Evolutionary conservation across 2,797 vertebrate genomes (phyloP), one percentile per base, ranked within the genome.

Genomic region (Diplodus puntazzo): DNA sequence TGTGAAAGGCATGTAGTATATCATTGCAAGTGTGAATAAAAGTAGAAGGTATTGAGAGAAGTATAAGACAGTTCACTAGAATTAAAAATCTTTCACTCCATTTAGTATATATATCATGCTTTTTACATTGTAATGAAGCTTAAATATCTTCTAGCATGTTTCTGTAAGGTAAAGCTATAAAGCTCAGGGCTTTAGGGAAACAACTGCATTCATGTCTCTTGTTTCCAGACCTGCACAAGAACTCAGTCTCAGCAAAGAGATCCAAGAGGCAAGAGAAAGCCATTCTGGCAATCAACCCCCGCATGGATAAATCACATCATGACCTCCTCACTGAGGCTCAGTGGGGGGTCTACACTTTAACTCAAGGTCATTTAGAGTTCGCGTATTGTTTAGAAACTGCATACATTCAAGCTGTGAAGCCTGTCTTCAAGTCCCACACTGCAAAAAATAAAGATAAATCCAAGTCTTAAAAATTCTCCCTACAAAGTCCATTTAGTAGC

Each of bases 351-450:
- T 53, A 13, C 46, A 53, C n/a, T 61, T 57, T 57, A n/a, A 54
- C 20, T 74, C 58, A 64, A 60, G 82, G 87, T 89, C 78, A 79
- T 34, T 43, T 30, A 69, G 73, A 86, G 84, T 88, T 89, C 55
- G 81, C 57, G 64, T 63, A 30, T 30, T 68, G 49, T 73, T 79
- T 72, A 69, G 53, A 78, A 77, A 77, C 68, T n/a, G 18, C 17
- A 45, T 45, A 25, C 23, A 60, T 21, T 55, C 53, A 45, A 62
- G 34, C 42, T 68, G 52, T 48, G 42, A 65, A 42, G 21, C 49
- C 13, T 49, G 59, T 77, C 18, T 18, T 73, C 11, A 49, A 65
- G 27, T 20, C 20, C 20, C 5, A 30, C 25, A 16, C 21, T 63
- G 11, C 34, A n/a, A 73, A 39, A 27, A 13, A 18, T 5, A 27